Percentiles rank a stretch among this genome's conserved stretches.
phyloP scores from a whole-genome alignment of 2,888 invertebrate species.

The Diaprepes abbreviatus region DNA sequence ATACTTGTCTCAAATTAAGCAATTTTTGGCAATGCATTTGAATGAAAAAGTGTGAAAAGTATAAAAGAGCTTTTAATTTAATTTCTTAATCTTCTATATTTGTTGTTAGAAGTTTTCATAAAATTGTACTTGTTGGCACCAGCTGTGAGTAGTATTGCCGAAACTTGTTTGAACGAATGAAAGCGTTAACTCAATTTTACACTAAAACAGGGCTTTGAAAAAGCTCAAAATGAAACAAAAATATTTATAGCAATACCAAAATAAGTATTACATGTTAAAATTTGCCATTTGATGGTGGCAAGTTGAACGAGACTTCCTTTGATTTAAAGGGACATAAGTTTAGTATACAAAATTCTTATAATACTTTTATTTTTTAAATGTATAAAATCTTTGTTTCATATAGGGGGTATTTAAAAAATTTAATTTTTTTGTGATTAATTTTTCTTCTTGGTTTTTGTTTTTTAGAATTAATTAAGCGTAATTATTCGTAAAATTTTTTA shows the following conservation, averaged over 20 bases:
- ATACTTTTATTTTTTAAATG: background rate
- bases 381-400: slow-evolving; percentile 14
- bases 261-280: slow-evolving; percentile 26
- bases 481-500: too few species aligned
- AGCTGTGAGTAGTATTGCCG: too few species aligned
- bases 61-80: too few species aligned
- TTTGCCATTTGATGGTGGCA: background rate
- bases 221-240: slow-evolving; percentile 31
- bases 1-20: too few species aligned
- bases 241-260: slow-evolving; percentile 32
- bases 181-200: slow-evolving; percentile 17
- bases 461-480: too few species aligned
- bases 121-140: too few species aligned
- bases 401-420: slow-evolving; percentile 13
- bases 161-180: background rate
- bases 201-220: slow-evolving; percentile 13
- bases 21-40: too few species aligned
- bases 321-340: background rate
- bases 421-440: background rate
- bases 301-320: background rate
- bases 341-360: slow-evolving; percentile 8
- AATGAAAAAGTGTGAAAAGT: too few species aligned
- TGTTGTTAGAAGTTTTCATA: too few species aligned
- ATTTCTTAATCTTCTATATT: too few species aligned
- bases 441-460: too few species aligned